Conservation (phyloP, 30 jellyfish, hydroid and myxozoan genomes). For the Aurelia sp. region DNA sequence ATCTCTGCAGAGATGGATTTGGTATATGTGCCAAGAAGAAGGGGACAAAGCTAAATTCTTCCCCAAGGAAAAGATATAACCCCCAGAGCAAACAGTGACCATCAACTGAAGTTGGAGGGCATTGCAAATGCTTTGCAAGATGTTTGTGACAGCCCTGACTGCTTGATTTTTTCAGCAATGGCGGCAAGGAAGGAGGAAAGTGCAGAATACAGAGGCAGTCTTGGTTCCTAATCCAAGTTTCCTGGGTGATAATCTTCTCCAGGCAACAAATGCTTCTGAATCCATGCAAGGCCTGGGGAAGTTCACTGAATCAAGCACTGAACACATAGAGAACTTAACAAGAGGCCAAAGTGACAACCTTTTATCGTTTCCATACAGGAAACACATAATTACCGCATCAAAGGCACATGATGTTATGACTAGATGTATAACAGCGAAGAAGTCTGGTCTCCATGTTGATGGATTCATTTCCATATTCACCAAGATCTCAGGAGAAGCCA, state of each 20-base stretch:
- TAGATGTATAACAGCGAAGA: background rate
- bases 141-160: background rate
- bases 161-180: background rate
- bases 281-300: background rate
- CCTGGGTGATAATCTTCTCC: background rate
- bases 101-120: background rate
- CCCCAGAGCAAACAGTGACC: slow-evolving; percentile 16
- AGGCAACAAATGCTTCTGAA: background rate
- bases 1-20: slow-evolving; percentile 41
- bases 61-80: slow-evolving; percentile 39
- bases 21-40: background rate
- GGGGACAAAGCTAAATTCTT: slow-evolving; percentile 4
- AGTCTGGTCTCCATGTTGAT: background rate
- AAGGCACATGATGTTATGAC: slow-evolving; percentile 26
- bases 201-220: background rate
- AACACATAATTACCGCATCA: slow-evolving; percentile 50
- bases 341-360: slow-evolving; percentile 59
- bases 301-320: background rate
- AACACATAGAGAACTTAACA: slow-evolving; percentile 4
- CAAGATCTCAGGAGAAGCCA: background rate
- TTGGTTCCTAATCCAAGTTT: background rate
- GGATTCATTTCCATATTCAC: background rate
- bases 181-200: background rate
- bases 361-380: slow-evolving; percentile 23
- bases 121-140: slow-evolving; percentile 18